Conservation (phyloP, 1,140 invertebrate species). For the Drosophila yakuba region DNA sequence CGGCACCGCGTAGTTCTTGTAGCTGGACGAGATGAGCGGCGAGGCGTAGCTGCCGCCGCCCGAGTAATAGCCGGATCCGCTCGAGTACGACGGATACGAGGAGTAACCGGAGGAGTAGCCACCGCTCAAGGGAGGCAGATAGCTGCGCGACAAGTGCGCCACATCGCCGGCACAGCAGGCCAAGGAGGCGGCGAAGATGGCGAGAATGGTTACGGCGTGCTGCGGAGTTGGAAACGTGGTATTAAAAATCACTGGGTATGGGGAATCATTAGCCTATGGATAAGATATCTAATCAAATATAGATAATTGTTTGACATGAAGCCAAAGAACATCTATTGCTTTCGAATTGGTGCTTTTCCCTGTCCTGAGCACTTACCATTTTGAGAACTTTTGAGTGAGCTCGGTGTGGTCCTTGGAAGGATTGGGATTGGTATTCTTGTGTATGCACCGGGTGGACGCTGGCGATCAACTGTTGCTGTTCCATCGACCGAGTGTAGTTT, state of each 20-base stretch:
- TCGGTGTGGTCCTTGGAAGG: not conserved
- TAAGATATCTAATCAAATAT: too few relatives aligned
- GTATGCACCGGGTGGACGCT: conserved; percentile 41
- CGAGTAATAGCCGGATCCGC: conserved; percentile 42
- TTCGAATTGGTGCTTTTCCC: too few relatives aligned
- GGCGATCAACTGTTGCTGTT: conserved; percentile 49
- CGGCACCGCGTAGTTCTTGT: conserved; percentile 58
- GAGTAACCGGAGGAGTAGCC: conserved; percentile 48
- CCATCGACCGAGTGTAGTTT: conserved; percentile 29
- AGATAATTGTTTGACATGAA: too few relatives aligned
- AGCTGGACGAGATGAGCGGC: conserved; percentile 37
- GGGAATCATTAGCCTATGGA: too few relatives aligned
- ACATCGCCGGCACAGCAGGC: conserved; percentile 60
- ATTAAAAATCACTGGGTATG: not conserved
- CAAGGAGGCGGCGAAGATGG: conserved; percentile 40
- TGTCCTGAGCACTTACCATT: conserved; percentile 37
- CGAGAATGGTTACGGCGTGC: conserved; percentile 38
- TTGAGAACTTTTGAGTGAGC: not conserved
- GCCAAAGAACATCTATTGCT: too few relatives aligned
- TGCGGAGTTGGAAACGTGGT: not conserved
- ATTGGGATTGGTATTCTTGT: not conserved
- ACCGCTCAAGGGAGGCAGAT: conserved; percentile 59
- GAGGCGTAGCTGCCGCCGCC: conserved; percentile 28
- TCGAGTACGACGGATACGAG: conserved; percentile 56
- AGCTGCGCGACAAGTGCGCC: conserved; percentile 63